phyloP scores from a whole-genome alignment of 2,113 vertebrate species.

The Lampris incognitus region DNA sequence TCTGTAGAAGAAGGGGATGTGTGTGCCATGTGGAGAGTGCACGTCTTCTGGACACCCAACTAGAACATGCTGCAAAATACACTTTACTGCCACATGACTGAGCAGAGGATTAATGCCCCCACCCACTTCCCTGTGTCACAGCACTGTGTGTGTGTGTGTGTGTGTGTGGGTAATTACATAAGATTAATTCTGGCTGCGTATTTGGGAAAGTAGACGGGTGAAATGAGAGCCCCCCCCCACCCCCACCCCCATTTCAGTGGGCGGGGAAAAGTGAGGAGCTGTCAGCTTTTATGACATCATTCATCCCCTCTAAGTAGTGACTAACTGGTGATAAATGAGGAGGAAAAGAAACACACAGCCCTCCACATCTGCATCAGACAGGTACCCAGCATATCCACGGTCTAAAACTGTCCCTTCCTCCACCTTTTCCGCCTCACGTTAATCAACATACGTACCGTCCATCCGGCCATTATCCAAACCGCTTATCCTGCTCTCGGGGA shows the following conservation, averaged over 20 bases:
- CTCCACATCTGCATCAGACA: background rate
- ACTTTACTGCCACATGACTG: slow-evolving; percentile 55
- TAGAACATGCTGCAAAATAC: slow-evolving; percentile 50
- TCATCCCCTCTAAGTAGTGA: slow-evolving; percentile 25
- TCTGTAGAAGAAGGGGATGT: slow-evolving; percentile 48
- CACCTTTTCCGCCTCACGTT: background rate
- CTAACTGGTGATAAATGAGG: background rate
- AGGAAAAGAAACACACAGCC: slow-evolving; percentile 4
- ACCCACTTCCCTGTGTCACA: slow-evolving; percentile 58
- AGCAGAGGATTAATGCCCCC: slow-evolving; percentile 56
- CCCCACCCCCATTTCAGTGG: slow-evolving; percentile 33
- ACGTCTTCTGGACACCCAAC: slow-evolving; percentile 35
- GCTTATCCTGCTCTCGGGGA: too few species aligned
- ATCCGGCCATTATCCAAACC: too few species aligned
- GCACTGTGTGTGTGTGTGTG: background rate
- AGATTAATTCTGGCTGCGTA: slow-evolving; percentile 58
- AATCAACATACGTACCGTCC: background rate
- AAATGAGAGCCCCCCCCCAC: slow-evolving; percentile 23
- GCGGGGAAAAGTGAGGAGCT: slow-evolving; percentile 56
- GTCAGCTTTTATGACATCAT: slow-evolving; percentile 44
- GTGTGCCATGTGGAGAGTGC: slow-evolving; percentile 28
- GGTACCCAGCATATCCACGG: background rate
- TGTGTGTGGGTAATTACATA: slow-evolving; percentile 53
- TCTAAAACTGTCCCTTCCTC: background rate
- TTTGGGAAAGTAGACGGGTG: slow-evolving; percentile 36